These are phyloP conservation scores for Petrolisthes manimaculis DNA, from an alignment of 2,888 invertebrate genomes.

Conservation along the genomic window DNA sequence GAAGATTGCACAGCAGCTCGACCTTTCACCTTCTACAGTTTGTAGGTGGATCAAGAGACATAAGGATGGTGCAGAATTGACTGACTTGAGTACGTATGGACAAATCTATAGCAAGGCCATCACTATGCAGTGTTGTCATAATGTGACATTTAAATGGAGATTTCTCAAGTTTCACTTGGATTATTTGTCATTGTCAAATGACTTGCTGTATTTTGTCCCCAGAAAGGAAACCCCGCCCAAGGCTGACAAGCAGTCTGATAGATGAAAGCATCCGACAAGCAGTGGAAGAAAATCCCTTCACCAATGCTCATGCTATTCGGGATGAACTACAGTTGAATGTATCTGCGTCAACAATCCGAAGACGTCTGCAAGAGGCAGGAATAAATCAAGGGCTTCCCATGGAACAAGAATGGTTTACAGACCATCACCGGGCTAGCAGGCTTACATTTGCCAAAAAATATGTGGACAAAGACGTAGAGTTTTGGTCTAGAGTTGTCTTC, in stretches of 20 bases:
- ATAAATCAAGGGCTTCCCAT: neutral
- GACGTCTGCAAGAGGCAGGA: neutral
- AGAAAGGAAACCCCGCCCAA: neutral
- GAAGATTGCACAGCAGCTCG: neutral
- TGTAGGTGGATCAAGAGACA: neutral
- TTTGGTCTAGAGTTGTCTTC: neutral
- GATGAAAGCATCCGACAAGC: neutral
- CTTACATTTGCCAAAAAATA: neutral
- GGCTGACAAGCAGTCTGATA: neutral
- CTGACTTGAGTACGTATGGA: neutral
- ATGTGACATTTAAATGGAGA: neutral
- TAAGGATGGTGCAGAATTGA: neutral
- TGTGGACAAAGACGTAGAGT: neutral
- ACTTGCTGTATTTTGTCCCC: neutral
- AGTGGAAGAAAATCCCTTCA: neutral
- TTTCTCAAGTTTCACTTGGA: neutral
- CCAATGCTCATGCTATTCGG: neutral
- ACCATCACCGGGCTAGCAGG: no score
- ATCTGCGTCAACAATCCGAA: neutral
- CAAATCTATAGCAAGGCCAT: neutral
- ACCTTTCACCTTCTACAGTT: neutral
- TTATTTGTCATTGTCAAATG: neutral
- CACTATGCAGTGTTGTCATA: neutral
- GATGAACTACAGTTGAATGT: neutral
- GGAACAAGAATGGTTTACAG: no score